Conservation (phyloP, 2,113 vertebrate genomes). For the Nibea albiflora region DNA sequence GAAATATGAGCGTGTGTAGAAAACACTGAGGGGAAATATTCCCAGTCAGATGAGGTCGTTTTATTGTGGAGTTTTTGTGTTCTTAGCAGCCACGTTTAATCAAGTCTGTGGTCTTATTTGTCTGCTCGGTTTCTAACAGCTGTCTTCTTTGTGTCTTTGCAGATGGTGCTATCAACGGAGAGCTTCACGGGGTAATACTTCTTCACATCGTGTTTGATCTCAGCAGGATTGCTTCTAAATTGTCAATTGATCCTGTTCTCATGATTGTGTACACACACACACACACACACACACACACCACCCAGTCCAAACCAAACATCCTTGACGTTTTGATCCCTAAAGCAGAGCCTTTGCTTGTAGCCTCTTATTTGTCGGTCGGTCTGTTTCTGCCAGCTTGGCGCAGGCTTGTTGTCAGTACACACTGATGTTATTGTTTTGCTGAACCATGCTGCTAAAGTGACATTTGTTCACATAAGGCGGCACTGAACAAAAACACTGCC, state of each 20-base stretch:
- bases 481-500: background rate
- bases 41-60: background rate
- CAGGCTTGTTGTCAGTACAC: background rate
- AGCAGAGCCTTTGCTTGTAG: background rate
- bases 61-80: background rate
- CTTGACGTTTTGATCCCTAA: background rate
- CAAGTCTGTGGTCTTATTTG: background rate
- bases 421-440: background rate
- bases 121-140: slow-evolving; percentile 27
- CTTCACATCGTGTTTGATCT: background rate
- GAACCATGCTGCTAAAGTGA: background rate
- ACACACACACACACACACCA: too few relatives aligned
- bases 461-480: background rate
- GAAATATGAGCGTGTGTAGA: background rate
- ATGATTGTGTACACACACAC: background rate
- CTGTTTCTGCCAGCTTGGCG: background rate
- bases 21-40: background rate
- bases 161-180: slow-evolving; percentile 90
- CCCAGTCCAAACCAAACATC: background rate
- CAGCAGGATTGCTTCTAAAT: background rate
- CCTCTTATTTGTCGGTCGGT: background rate
- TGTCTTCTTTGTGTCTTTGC: slow-evolving; percentile 13
- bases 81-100: background rate
- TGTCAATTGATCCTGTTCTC: background rate
- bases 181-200: slow-evolving; percentile 86